Base-by-base conservation (phyloP, 2,113 vertebrate genomes). In the Suncus etruscus region DNA sequence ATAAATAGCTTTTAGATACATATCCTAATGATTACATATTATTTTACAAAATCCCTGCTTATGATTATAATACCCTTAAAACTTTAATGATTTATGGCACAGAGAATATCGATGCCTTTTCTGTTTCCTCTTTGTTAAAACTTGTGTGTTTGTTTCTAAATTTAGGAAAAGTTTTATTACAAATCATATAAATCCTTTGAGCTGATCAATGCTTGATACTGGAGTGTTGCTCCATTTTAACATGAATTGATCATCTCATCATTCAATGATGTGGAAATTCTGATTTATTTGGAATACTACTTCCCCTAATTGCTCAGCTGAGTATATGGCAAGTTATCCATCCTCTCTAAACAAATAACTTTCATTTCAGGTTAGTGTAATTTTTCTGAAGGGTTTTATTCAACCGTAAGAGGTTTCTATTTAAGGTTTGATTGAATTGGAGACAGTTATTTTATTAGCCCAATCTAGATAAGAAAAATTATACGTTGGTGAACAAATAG, bases 351-450 rank as follows among this genome's bases (percentile, higher is more conserved):
- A 77, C 7, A 88, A 89, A 86, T 32, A 27, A 16, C 0, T 10
- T 88, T 86, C 61, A 8, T 93, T 86, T 85, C 20, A 86, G 16
- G 48, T 1, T 4, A 70, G 3, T 31, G 39, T 85, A n/a, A 78
- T 48, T 11, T 65, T 85, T 85, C 51, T 31, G 10, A 82, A 51
- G 8, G 4, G 1, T 76, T 90, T 87, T 87, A 76, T 70, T 90
- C 18, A 66, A 74, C 0, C 39, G 14, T 1, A 27, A 83, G 4
- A 15, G 5, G 80, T 31, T 15, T 39, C 66, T 32, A 54, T 82
- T 73, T 84, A 61, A 90, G 65, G 39, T 47, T 16, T 1, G 73
- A 25, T 82, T 63, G 25, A 77, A 63, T 0, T 1, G 1, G 11
- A 1, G 45, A 12, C 2, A 61, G 27, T 74, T 48, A 81, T 77